Evolutionary conservation across 1,140 invertebrate species (phyloP), one percentile per base, ranked within the genome.

Genomic region (Meteorus sp.): DNA sequence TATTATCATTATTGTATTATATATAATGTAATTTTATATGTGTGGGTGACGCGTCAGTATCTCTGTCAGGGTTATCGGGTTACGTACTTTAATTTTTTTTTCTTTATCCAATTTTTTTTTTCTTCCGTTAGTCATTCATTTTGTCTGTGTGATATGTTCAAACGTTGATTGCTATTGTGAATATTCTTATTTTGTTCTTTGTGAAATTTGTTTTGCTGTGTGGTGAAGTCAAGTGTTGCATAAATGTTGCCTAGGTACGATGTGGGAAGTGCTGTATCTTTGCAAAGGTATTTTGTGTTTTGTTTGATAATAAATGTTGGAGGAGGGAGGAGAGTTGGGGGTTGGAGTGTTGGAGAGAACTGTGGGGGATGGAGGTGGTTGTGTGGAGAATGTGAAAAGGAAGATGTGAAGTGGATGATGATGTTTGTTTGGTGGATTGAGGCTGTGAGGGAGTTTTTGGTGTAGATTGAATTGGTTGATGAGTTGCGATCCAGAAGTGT

Each of bases 161-260:
- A 60, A 15, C n/a, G 19, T 55, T 43, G n/a, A 43, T 56, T 41
- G 20, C 9, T n/a, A 41, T 11, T 17, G 13, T 47, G 15, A 25
- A 47, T 8, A 33, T n/a, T n/a, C n/a, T n/a, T n/a, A n/a, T n/a
- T n/a, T n/a, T n/a, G n/a, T n/a, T n/a, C n/a, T n/a, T n/a, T n/a
- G n/a, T n/a, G n/a, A n/a, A n/a, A n/a, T n/a, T n/a, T n/a, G n/a
- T n/a, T n/a, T n/a, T n/a, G n/a, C n/a, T n/a, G n/a, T n/a, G n/a
- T n/a, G 17, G 20, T 31, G n/a, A 17, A 53, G 19, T 39, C 4
- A 22, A 2, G 17, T 11, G 17, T 23, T 39, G n/a, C 1, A 35
- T 35, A 59, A 20, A 71, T 77, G 75, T 69, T 77, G 6, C 73
- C 74, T 8, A 66, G 73, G 61, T 77, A 77, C 51, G 75, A 77